Conservation (phyloP, 2,113 vertebrate species). For the Todiramphus saurophagus region DNA sequence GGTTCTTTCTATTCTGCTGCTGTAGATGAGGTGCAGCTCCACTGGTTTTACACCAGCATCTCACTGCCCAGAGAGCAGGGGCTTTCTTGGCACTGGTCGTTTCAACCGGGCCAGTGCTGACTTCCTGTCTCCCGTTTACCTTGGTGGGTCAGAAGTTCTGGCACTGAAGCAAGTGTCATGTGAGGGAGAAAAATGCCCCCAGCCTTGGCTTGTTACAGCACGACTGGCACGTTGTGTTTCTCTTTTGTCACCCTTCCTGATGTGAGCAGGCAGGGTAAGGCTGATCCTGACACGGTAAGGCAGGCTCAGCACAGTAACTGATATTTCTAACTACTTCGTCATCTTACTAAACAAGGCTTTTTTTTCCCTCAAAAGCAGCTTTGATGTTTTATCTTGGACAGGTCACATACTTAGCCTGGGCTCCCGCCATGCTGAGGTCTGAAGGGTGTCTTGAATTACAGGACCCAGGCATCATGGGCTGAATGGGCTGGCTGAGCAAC, state of each 20-base stretch:
- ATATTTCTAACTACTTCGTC: not conserved
- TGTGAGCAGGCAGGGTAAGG: not conserved
- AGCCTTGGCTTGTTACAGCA: not conserved
- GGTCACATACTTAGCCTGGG: constrained; percentile 77
- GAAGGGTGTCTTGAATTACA: constrained; percentile 74
- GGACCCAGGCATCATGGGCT: constrained; percentile 83
- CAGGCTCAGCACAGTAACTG: not conserved
- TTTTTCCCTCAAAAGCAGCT: not conserved
- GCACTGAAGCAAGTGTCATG: not conserved
- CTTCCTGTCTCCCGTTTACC: not conserved
- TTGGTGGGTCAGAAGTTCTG: not conserved
- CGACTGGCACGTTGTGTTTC: not conserved
- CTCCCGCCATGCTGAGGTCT: constrained; percentile 69
- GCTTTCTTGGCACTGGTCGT: not conserved
- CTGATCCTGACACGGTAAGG: not conserved
- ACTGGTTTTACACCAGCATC: rapidly evolving
- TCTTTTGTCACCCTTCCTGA: not conserved
- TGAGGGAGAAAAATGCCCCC: not conserved
- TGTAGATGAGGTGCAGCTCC: not conserved
- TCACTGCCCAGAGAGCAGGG: not conserved
- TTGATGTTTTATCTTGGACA: not conserved
- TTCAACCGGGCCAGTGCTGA: not conserved
- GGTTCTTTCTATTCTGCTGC: not conserved
- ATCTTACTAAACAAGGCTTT: not conserved
- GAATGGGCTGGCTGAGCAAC: constrained; percentile 82